These are phyloP conservation scores for Apteryx owenii DNA, from an alignment of 2,113 vertebrate genomes.

Conservation along the genomic window DNA sequence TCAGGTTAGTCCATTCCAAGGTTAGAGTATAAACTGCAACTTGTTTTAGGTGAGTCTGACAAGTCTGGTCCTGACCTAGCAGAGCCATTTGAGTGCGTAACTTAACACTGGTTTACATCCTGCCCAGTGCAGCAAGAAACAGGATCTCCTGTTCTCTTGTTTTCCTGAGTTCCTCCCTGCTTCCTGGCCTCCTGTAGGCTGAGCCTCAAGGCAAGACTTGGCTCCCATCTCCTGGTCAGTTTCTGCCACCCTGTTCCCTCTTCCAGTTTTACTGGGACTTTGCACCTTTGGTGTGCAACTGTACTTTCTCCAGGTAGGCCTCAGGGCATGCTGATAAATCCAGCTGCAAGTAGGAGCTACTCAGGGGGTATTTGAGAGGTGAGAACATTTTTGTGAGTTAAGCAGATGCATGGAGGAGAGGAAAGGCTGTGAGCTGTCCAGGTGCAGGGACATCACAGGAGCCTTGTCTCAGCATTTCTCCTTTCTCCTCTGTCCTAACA, in stretches of 20 bases:
- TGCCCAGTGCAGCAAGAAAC: neutral
- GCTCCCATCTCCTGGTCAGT: neutral
- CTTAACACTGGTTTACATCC: neutral
- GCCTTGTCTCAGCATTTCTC: neutral
- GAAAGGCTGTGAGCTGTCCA: neutral
- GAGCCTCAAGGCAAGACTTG: neutral
- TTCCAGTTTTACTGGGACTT: neutral
- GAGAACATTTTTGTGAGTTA: neutral
- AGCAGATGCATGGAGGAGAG: fast-evolving
- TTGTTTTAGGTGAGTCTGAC: neutral
- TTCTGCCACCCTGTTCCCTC: neutral
- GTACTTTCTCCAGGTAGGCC: neutral
- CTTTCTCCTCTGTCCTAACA: neutral
- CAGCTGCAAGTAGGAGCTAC: neutral
- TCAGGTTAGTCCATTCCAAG: neutral
- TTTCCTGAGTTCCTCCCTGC: neutral
- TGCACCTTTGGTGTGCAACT: neutral
- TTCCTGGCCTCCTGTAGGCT: neutral
- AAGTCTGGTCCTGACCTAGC: neutral
- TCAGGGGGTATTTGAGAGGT: neutral
- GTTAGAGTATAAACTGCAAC: neutral
- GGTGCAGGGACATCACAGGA: neutral
- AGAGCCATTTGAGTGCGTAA: neutral
- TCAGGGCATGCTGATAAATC: neutral
- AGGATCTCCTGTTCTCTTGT: neutral